Conservation (phyloP, 2,888 invertebrate species). For the Sarcophaga subvicina region DNA sequence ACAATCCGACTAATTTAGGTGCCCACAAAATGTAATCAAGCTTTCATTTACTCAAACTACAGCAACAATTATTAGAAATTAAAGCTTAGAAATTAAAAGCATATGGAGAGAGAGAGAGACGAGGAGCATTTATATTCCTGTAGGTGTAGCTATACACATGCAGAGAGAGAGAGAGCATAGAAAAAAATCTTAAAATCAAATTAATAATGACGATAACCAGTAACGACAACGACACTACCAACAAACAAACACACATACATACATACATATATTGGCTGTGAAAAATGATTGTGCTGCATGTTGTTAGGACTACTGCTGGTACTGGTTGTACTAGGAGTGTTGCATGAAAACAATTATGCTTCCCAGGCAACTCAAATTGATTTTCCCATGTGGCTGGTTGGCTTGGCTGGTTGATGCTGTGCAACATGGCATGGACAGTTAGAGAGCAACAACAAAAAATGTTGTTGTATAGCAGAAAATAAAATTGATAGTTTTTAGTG, state of each 20-base stretch:
- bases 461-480: no score
- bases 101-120: not conserved
- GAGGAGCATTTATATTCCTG: no score
- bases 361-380: slow-evolving; percentile 4
- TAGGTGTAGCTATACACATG: no score
- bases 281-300: slow-evolving; percentile 3
- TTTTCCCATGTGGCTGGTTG: not conserved
- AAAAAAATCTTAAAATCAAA: slow-evolving; percentile 15
- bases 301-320: slow-evolving; percentile 6
- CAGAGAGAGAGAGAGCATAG: no score
- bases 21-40: no score
- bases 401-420: not conserved
- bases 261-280: no score
- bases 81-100: not conserved
- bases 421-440: not conserved
- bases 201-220: slow-evolving; percentile 16
- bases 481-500: no score
- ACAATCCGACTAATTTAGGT: no score
- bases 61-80: slow-evolving; percentile 22
- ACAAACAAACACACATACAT: not conserved
- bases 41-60: no score
- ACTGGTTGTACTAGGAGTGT: not conserved
- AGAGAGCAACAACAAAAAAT: no score
- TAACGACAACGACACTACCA: not conserved
- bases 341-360: slow-evolving; percentile 26